Base-by-base conservation (phyloP, 2,888 invertebrate genomes). In the Dolichomitus sp. region DNA sequence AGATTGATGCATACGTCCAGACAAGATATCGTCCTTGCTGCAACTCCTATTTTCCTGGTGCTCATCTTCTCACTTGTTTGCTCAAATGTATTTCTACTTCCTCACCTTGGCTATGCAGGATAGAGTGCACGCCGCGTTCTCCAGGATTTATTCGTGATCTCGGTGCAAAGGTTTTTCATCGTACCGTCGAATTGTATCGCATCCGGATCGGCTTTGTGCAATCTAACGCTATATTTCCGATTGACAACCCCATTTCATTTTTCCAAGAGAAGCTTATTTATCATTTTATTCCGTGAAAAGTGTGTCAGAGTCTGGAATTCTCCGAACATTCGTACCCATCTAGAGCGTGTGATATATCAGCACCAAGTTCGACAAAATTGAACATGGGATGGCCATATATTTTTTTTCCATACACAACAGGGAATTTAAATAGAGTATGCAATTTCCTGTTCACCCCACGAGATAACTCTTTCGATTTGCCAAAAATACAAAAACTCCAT, bases 121-220 rank as follows among this genome's bases (percentile, higher is more conserved):
- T 14, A 5, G 52, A 40, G 42, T 70, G 45, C 30, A 48, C 42
- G n/a, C 37, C 5, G 12, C 9, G 12, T 59, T 45, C 27, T 45
- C 40, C 19, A 78, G 33, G 73, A 80, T 80, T 80, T 80, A 80
- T 80, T 78, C 45, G 30, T 73, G 73, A 80, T 80, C 66, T 63
- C 52, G 37, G 37, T 50, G 33, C 45, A 54, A 33, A 65, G 50
- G 65, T 61, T 59, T 73, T 59, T 57, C 68, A 17, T 68, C 19
- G 48, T 48, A 37, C 54, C 33, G 48, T 61, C 66, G 79, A 73
- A 73, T 68, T 33, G 50, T 14, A 80, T 73, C 37, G 19, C 27
- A 50, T 52, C 33, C 19, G 37, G 48, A 70, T 77, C 61, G 52
- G 45, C 27, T 30, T 50, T 30, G 73, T 33, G 48, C 73, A 40